Conservation (phyloP, 2,888 invertebrate genomes). For the Uropetala carovei region DNA sequence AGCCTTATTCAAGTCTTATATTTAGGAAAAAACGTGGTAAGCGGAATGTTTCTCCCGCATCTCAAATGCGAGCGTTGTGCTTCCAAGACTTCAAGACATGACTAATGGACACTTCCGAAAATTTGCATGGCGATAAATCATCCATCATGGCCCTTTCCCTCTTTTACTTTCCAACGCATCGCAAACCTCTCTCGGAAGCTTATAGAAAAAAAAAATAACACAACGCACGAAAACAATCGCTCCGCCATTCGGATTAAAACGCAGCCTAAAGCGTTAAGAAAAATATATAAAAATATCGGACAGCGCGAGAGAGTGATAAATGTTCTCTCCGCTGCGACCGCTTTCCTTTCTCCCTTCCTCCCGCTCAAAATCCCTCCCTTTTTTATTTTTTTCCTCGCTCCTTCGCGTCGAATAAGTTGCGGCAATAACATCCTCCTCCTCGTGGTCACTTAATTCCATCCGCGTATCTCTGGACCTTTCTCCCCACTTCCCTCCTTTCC, state of each 20-base stretch:
- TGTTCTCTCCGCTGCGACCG: background rate
- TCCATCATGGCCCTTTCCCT: background rate
- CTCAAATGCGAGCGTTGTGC: background rate
- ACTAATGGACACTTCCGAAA: constrained; percentile 17
- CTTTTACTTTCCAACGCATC: background rate
- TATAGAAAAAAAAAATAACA: background rate
- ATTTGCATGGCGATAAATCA: background rate
- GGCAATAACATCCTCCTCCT: background rate
- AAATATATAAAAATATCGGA: background rate
- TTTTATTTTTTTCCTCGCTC: background rate
- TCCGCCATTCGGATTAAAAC: background rate
- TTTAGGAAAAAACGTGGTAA: background rate
- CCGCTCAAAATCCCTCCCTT: background rate
- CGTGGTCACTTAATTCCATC: background rate
- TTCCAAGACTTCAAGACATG: background rate
- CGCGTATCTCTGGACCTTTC: background rate
- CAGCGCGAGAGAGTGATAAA: background rate
- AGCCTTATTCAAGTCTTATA: background rate
- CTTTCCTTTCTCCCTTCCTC: background rate
- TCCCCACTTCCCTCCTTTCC: background rate
- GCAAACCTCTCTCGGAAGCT: background rate
- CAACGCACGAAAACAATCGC: background rate
- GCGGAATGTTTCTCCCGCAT: background rate
- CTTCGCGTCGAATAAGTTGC: background rate
- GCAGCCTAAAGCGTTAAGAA: background rate